Evolutionary conservation across 2,888 invertebrate species (phyloP).

Genomic region (Tenthredo mesomela): DNA sequence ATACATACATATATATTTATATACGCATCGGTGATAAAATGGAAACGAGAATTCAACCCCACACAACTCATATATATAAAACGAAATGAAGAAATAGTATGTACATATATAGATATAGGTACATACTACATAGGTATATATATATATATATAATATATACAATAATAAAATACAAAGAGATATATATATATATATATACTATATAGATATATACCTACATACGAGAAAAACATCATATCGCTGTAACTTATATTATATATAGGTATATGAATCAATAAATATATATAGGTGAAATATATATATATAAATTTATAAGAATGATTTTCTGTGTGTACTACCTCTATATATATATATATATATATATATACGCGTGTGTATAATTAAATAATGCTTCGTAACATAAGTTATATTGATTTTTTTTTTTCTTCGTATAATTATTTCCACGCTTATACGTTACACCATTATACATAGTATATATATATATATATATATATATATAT

Average conservation of each 20-base stretch:
- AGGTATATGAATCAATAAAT: neutral
- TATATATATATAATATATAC: neutral
- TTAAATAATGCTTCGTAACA: neutral
- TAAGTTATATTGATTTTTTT: neutral
- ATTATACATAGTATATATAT: neutral
- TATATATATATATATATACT: neutral
- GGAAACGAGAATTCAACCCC: neutral
- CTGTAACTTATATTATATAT: neutral
- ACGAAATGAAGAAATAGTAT: neutral
- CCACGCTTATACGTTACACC: neutral
- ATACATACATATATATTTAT: neutral
- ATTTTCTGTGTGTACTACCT: neutral
- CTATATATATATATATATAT: neutral
- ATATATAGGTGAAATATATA: neutral
- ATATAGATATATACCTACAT: neutral
- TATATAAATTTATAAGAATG: neutral
- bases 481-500: neutral
- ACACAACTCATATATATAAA: neutral
- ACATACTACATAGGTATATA: neutral
- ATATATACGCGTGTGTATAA: neutral
- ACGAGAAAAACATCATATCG: neutral
- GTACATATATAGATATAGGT: too few relatives aligned
- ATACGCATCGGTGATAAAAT: neutral
- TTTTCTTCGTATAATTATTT: neutral
- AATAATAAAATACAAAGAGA: neutral